Evolutionary conservation across 1,140 invertebrate genomes (phyloP).

Genomic region (Drosophila orosa): DNA sequence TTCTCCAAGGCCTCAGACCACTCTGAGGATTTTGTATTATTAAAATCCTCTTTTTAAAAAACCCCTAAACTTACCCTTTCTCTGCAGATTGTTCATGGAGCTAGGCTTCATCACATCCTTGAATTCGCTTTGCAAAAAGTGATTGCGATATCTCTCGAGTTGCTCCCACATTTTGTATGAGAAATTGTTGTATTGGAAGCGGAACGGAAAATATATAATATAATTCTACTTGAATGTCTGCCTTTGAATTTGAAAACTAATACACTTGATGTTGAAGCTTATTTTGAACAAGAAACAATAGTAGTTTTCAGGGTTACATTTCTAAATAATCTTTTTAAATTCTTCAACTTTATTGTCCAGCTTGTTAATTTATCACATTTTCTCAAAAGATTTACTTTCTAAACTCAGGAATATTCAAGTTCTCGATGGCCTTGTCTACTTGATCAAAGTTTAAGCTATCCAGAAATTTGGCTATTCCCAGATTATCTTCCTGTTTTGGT

Average conservation of each 20-base stretch:
- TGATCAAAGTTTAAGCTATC: neutral
- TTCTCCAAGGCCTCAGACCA: constrained; percentile 17
- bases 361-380: too few species aligned
- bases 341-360: too few species aligned
- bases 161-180: constrained; percentile 69
- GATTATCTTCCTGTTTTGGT: neutral
- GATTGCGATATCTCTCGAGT: constrained; percentile 69
- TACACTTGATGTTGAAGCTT: neutral
- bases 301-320: too few species aligned
- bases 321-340: too few species aligned
- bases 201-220: constrained; percentile 2
- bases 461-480: neutral
- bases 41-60: too few species aligned
- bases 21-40: constrained; percentile 11
- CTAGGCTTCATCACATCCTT: constrained; percentile 52
- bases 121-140: constrained; percentile 68
- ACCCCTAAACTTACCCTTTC: constrained; percentile 38
- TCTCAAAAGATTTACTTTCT: neutral
- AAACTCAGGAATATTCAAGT: neutral
- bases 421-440: neutral
- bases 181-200: constrained; percentile 4
- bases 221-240: neutral
- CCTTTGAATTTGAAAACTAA: neutral
- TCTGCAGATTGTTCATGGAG: constrained; percentile 57
- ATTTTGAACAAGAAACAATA: neutral